Evolutionary conservation across 92 coral and sea anemone genomes (phyloP).

Genomic region (Ricordea florida): DNA sequence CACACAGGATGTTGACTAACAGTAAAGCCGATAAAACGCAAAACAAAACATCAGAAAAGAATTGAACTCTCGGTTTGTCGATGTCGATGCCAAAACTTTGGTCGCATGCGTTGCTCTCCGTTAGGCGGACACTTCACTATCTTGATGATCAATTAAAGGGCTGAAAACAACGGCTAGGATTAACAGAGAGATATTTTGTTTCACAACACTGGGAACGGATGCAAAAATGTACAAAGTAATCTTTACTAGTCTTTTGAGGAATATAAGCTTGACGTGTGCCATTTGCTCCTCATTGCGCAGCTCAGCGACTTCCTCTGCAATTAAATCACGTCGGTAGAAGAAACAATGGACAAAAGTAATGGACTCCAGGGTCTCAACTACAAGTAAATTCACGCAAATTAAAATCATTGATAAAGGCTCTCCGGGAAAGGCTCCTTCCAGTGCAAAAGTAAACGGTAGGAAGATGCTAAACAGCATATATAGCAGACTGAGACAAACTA

Average conservation of each 20-base stretch:
- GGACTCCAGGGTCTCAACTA: slow-evolving; percentile 70
- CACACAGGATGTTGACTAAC: slow-evolving; percentile 73
- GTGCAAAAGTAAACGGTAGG: slow-evolving; percentile 73
- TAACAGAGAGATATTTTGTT: slow-evolving; percentile 65
- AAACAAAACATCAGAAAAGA: slow-evolving; percentile 87
- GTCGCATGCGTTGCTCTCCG: slow-evolving; percentile 65
- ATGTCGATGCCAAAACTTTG: slow-evolving; percentile 80
- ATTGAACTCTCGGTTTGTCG: slow-evolving; percentile 80
- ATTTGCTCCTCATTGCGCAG: slow-evolving; percentile 63
- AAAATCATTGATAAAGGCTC: slow-evolving; percentile 68
- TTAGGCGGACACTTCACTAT: slow-evolving; percentile 46
- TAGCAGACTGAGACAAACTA: slow-evolving; percentile 77
- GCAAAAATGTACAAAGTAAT: slow-evolving; percentile 64
- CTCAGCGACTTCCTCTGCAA: slow-evolving; percentile 67
- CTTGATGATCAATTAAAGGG: slow-evolving; percentile 68
- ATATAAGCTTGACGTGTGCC: slow-evolving; percentile 73
- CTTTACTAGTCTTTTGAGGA: slow-evolving; percentile 66
- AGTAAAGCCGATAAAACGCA: slow-evolving; percentile 79
- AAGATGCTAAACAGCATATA: slow-evolving; percentile 77
- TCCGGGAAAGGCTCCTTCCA: slow-evolving; percentile 62
- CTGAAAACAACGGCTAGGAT: slow-evolving; percentile 63
- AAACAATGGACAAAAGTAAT: slow-evolving; percentile 64
- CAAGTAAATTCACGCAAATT: slow-evolving; percentile 67
- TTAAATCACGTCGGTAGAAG: slow-evolving; percentile 57
- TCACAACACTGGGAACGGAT: slow-evolving; percentile 57